Evolutionary conservation across 1,140 invertebrate genomes (phyloP), one percentile per base, ranked within the genome.

Genomic region (Pseudomyrmex dendroicus): DNA sequence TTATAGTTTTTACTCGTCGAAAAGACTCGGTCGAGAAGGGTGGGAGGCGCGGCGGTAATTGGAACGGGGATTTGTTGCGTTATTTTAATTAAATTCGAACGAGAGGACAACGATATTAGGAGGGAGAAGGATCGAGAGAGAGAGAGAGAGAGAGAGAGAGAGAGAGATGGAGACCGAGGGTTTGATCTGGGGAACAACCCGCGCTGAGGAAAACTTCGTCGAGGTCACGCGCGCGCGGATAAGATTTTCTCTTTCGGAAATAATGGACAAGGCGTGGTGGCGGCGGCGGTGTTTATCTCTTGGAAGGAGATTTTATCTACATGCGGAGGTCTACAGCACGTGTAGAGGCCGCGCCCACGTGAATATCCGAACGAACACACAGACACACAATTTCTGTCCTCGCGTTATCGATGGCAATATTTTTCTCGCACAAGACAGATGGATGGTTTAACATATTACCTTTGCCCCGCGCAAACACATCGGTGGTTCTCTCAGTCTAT

Each of bases 11-110:
- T 76, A 66, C 35, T 35, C 73, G 87, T 59, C 52, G 48, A 52
- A 73, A 52, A 44, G 17, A 12, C 44, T 22, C 61, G 50, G 50
- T 12, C 52, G 59, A 9, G 20, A 17, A 44, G 17, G 17, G 64
- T 12, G 50, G 50, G 50, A 52, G 54, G 57, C 46, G 44, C 70
- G 35, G 72, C 77, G 63, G 85, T 87, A 89, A 88, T 90, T 90
- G 83, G 77, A 89, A 88, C 62, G 82, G 68, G 67, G 87, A 87
- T 90, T 87, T 87, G 82, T 84, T 83, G 82, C 82, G 82, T 84
- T 84, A 85, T 88, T 91, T 90, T 86, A 89, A 90, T 89, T 82
- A 89, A 90, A 90, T 87, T 86, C 63, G 74, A 80, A 70, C 64
- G 64, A 59, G 54, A 70, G 59, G 35, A 61, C 78, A 59, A 64